A percentile compares a stretch with the other conserved stretches of the same genome.
These are phyloP conservation scores for Sebastes iracundus DNA, from an alignment of 2,797 vertebrate genomes.

Conservation along the genomic window DNA sequence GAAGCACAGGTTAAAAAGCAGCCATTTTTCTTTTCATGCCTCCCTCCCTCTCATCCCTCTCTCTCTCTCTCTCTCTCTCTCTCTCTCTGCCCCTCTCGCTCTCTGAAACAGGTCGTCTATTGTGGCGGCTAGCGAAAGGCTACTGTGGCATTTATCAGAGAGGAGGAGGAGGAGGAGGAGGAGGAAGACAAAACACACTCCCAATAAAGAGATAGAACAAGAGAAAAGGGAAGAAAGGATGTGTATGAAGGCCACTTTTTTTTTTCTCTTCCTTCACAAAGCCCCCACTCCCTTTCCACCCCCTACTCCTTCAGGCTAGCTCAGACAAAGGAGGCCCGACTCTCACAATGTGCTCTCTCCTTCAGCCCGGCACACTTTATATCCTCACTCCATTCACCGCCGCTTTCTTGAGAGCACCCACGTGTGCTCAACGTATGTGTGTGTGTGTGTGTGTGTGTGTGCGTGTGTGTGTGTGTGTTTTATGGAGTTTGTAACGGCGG, in stretches of 20 bases:
- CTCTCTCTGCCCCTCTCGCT: constrained; percentile 50
- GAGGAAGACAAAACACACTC: constrained; percentile 80
- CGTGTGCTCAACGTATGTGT: constrained; percentile 44
- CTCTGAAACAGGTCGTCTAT: constrained; percentile 82
- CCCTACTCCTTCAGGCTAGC: constrained; percentile 71
- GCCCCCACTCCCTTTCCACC: constrained; percentile 44
- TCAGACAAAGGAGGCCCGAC: constrained; percentile 72
- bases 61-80: constrained; percentile 32
- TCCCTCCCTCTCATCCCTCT: constrained; percentile 40
- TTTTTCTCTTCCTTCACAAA: constrained; percentile 63
- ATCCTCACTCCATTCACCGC: constrained; percentile 73
- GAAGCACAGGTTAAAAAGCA: constrained; percentile 85
- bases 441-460: constrained; percentile 6
- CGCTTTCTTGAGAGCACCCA: constrained; percentile 64
- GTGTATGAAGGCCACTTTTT: constrained; percentile 79
- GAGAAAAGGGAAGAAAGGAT: constrained; percentile 83
- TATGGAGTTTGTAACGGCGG: constrained; percentile 60
- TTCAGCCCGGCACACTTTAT: constrained; percentile 77
- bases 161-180: constrained; percentile 62
- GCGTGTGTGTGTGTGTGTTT: constrained; percentile 16
- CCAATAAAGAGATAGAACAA: constrained; percentile 86
- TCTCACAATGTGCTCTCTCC: constrained; percentile 71
- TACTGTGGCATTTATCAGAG: constrained; percentile 87
- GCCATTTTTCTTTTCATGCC: constrained; percentile 71
- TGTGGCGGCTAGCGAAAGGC: constrained; percentile 82